Conservation (phyloP, 2,797 vertebrate genomes). For the Melanotaenia pygmaea region DNA sequence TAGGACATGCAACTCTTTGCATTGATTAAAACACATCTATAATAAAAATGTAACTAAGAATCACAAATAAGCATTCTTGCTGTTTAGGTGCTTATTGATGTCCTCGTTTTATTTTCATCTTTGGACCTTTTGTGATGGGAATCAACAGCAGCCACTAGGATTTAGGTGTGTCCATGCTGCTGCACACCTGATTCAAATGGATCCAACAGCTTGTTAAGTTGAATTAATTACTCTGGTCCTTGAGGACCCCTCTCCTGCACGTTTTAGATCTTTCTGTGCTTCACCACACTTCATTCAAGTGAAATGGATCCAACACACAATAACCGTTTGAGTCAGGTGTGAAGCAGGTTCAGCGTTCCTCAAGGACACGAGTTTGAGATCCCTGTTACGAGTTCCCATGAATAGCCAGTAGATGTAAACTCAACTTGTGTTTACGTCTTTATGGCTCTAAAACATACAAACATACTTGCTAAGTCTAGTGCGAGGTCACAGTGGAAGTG, state of each 20-base stretch:
- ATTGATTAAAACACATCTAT: too few species aligned
- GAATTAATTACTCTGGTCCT: too few species aligned
- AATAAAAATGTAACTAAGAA: too few species aligned
- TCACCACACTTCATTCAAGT: too few species aligned
- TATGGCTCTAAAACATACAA: too few species aligned
- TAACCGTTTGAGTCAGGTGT: background rate
- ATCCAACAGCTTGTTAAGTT: background rate
- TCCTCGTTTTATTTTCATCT: background rate
- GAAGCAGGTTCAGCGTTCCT: background rate
- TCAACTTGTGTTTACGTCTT: background rate
- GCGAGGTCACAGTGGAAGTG: too few species aligned
- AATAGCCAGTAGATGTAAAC: background rate
- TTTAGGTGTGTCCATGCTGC: background rate
- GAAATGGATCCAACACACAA: too few species aligned
- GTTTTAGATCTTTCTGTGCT: too few species aligned
- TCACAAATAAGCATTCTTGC: too few species aligned
- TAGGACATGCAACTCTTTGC: too few species aligned
- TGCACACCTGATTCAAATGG: background rate
- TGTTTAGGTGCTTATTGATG: background rate
- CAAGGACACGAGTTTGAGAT: background rate
- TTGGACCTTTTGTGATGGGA: background rate
- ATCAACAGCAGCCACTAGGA: background rate
- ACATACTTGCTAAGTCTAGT: too few species aligned
- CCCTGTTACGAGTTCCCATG: background rate
- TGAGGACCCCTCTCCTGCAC: too few species aligned